Base-by-base conservation (phyloP, 2,113 vertebrate species). In the Gambusia holbrooki region DNA sequence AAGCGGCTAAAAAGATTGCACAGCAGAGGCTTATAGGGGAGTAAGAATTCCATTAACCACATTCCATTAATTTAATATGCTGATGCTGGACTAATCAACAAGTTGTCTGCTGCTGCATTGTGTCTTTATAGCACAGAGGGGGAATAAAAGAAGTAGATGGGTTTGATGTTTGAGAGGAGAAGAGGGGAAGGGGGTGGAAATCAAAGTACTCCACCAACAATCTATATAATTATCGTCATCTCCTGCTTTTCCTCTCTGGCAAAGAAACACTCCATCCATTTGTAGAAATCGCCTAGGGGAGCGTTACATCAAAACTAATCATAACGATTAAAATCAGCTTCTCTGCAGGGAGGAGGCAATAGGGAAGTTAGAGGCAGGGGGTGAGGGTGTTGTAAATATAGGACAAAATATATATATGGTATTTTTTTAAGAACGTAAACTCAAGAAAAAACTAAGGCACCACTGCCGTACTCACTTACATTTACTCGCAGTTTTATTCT, bases 281-380 rank as follows among this genome's bases (percentile, higher is more conserved):
- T 98, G 96, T 95, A 96, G 96, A 96, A 96, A 97, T 95, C 89
- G 96, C 97, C 96, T 48, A 93, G 84, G 97, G 97, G 95, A 96
- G 96, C 95, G 95, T 97, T 97, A 97, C 97, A 99, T 99, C 97
- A 97, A 98, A 99, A 98, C 97, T 98, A 98, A 99, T 99, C 97
- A 98, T 97, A 97, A 97, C 97, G 97, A 99, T 98, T 99, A 98
- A 97, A 97, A 99, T 99, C 97, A 97, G 97, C 96, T 97, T 96
- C 98, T 96, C 95, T 96, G 95, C 95, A 95, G 96, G 95, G 96
- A 95, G 90, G 94, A 95, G 94, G 95, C 94, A 95, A 96, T 93
- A 96, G 94, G 96, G 96, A 96, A 96, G 96, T 97, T 96, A 93
- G 93, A 95, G 94, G 95, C 94, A 96, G 96, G 95, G 93, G 95